Conservation (phyloP, 2,797 vertebrate genomes). For the Macropodus opercularis region DNA sequence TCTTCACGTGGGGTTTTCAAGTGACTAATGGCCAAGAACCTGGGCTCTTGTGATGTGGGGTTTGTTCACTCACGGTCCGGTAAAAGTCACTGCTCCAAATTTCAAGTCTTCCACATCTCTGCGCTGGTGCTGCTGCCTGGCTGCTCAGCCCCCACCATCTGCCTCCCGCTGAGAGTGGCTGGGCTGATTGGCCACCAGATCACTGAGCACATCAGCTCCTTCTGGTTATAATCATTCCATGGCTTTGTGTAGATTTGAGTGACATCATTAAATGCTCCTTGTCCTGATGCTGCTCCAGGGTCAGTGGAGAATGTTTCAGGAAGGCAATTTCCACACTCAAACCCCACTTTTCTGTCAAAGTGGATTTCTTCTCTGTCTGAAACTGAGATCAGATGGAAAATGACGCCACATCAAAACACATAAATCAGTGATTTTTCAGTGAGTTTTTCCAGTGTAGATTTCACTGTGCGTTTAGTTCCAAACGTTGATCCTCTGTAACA, state of each 20-base stretch:
- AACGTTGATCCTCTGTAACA: conserved; percentile 33
- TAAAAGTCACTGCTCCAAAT: conserved; percentile 52
- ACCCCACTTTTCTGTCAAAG: conserved; percentile 52
- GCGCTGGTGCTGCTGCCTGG: conserved; percentile 26
- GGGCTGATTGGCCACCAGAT: conserved; percentile 54
- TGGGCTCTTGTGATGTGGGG: conserved; percentile 35
- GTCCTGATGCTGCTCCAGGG: conserved; percentile 49
- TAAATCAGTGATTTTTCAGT: conserved; percentile 66
- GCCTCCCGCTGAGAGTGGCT: conserved; percentile 42
- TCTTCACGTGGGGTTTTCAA: conserved; percentile 27
- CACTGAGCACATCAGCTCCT: conserved; percentile 40
- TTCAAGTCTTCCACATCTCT: conserved; percentile 56
- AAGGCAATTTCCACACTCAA: conserved; percentile 47
- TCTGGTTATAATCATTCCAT: conserved; percentile 58
- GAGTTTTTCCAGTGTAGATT: conserved; percentile 38
- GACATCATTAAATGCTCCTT: conserved; percentile 51
- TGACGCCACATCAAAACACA: conserved; percentile 51
- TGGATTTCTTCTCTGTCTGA: conserved; percentile 34
- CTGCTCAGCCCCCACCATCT: conserved; percentile 33
- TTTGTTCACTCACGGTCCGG: conserved; percentile 58
- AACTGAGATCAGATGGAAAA: conserved; percentile 60
- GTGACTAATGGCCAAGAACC: conserved; percentile 37
- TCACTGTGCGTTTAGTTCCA: conserved; percentile 29
- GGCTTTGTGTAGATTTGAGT: conserved; percentile 50
- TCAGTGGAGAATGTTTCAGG: conserved; percentile 43